phyloP scores from a whole-genome alignment of 2,888 invertebrate species.

The Ctena decussata region DNA sequence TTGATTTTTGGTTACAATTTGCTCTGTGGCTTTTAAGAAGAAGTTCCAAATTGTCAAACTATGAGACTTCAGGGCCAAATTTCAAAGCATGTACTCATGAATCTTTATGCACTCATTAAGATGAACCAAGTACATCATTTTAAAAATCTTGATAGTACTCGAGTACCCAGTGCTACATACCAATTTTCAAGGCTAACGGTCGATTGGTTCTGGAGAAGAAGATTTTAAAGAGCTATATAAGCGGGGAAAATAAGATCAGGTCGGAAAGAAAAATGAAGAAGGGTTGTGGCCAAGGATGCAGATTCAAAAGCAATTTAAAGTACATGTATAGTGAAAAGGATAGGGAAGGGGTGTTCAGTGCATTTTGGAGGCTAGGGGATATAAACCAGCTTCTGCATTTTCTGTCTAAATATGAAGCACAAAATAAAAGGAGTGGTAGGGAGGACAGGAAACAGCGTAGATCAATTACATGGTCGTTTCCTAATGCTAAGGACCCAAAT shows the following conservation, averaged over 20 bases:
- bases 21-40: too few species aligned
- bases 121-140: too few species aligned
- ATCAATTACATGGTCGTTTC: slow-evolving; percentile 2
- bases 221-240: background rate
- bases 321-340: background rate
- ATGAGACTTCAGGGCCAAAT: too few species aligned
- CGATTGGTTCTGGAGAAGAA: too few species aligned
- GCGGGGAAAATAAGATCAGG: background rate
- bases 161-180: too few species aligned
- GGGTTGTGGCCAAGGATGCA: slow-evolving; percentile 6
- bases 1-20: too few species aligned
- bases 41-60: too few species aligned
- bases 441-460: background rate
- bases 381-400: slow-evolving; percentile 24
- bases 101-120: too few species aligned
- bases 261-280: background rate
- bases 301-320: slow-evolving; percentile 14
- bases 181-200: too few species aligned
- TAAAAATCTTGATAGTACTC: too few species aligned
- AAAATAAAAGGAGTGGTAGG: background rate
- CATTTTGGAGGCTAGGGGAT: slow-evolving; percentile 27
- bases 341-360: slow-evolving; percentile 17
- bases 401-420: slow-evolving; percentile 13
- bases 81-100: too few species aligned
- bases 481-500: background rate